Evolutionary conservation across 2,797 vertebrate genomes (phyloP).

Genomic region (Choloepus didactylus): DNA sequence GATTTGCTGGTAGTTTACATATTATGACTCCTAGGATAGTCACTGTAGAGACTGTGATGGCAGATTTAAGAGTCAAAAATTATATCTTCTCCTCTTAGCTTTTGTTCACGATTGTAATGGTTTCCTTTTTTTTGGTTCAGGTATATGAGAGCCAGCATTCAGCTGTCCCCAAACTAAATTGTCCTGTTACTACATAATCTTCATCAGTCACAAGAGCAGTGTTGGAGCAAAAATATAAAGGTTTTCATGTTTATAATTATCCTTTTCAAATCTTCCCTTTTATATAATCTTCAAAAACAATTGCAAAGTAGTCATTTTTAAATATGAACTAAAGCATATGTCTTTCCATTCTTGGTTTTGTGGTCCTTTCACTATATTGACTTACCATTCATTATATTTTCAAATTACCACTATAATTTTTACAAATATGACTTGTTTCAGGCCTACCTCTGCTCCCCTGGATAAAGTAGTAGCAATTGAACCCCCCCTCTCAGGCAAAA

Average conservation of each 20-base stretch:
- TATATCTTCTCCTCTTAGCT: not conserved
- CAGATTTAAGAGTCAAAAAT: conserved; percentile 50
- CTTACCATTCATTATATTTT: not conserved
- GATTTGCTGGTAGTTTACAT: not conserved
- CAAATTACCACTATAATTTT: not conserved
- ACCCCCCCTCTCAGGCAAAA: not conserved
- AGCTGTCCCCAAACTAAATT: not conserved
- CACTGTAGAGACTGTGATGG: not conserved
- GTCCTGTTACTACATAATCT: not conserved
- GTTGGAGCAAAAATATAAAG: not conserved
- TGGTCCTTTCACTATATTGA: not conserved
- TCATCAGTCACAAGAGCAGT: not conserved
- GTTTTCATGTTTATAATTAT: not conserved
- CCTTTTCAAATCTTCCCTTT: not conserved
- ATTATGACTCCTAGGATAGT: not conserved
- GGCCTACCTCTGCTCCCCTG: not conserved
- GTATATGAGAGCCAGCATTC: not conserved
- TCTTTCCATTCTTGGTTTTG: not conserved
- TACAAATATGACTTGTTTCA: not conserved
- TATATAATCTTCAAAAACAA: not conserved
- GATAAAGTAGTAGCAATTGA: not conserved
- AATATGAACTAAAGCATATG: not conserved
- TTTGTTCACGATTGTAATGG: not conserved
- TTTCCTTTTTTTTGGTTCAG: not conserved
- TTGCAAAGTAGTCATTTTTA: not conserved